Base-by-base conservation (phyloP, 2,797 vertebrate species). In the Lepilemur septentrionalis region DNA sequence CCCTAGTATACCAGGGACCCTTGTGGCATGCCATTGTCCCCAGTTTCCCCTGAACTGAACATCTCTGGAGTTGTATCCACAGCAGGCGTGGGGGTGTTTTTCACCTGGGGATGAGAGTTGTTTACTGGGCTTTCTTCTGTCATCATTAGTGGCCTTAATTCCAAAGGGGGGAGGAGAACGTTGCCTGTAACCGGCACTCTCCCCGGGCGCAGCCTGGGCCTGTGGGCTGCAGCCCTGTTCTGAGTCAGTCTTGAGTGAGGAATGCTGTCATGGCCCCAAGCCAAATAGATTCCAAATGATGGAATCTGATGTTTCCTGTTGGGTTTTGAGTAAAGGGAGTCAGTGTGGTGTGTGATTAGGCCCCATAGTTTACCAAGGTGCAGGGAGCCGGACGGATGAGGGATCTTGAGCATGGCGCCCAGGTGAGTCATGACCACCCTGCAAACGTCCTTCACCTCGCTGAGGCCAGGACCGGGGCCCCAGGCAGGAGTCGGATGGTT, bases 301-400 rank as follows among this genome's bases (percentile, higher is more conserved):
- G 81, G 89, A 94, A 96, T 88, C 96, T 85, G 72, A 69, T 65
- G 93, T 95, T 97, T 93, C 93, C 96, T 57, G 55, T 89, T 83
- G 93, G 41, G 50, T 75, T 96, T 55, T 85, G 75, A 65, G 67
- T 85, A 55, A 9, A 84, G 80, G 38, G 75, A 92, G 52, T 73
- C 59, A 12, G 55, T 7, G 59, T 63, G 61, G 30, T 84, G 61
- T 79, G 41, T 25, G 70, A 35, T 73, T n/a, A 52, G 69, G 57
- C 28, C 73, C 35, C 5, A 0, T 17, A 23, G 41, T 57, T 87
- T 92, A 41, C 55, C 43, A 32, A 17, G 55, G 57, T 41, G 0
- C 65, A 18, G 30, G 46, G 46, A 32, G 7, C 22, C 14, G 32
- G 79, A 43, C 2, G 9, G 55, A 57, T 1, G 32, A 78, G 69